Conservation (phyloP, 2,888 invertebrate species). For the Ommatoiulus sabulosus region DNA sequence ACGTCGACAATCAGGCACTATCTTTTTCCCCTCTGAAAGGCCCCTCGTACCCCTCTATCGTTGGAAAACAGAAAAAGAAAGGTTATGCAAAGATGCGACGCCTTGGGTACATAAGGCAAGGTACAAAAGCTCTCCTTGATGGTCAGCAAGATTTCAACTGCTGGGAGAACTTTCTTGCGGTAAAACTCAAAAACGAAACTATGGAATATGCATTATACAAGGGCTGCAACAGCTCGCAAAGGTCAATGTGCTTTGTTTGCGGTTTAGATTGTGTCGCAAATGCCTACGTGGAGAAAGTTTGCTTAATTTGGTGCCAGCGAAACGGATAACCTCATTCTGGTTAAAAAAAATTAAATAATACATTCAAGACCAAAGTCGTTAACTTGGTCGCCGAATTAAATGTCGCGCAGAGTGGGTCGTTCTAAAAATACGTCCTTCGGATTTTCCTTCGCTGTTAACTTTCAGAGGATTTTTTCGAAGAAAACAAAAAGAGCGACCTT, state of each 20-base stretch:
- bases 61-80: background rate
- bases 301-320: background rate
- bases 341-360: background rate
- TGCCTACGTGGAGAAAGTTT: background rate
- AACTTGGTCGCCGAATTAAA: background rate
- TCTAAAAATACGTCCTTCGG: background rate
- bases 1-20: background rate
- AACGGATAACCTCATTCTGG: background rate
- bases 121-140: background rate
- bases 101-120: background rate
- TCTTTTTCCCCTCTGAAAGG: background rate
- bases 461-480: background rate
- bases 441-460: background rate
- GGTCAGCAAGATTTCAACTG: background rate
- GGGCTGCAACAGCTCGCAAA: background rate
- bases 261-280: background rate
- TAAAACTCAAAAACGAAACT: no score
- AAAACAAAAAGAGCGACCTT: background rate
- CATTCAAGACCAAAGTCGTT: background rate
- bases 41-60: background rate
- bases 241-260: background rate
- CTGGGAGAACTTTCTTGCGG: background rate
- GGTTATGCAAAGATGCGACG: background rate
- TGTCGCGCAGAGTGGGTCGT: background rate
- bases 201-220: no score